Percentiles rank a stretch among this genome's conserved stretches.
These are phyloP conservation scores for Isurus oxyrinchus DNA, from an alignment of 2,113 vertebrate species.

Conservation along the genomic window DNA sequence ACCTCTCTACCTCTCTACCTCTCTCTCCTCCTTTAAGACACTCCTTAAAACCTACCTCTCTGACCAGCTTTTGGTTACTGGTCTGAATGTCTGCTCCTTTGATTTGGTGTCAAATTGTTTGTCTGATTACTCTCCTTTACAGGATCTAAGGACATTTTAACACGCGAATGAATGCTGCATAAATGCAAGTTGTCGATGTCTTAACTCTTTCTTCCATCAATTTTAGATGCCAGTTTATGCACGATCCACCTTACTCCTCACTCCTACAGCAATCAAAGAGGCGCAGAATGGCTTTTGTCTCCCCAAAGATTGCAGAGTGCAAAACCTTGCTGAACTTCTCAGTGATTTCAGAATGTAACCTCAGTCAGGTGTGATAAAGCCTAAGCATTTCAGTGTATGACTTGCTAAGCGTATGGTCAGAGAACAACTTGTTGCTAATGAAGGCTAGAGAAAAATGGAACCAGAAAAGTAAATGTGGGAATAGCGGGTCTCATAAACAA, in stretches of 20 bases:
- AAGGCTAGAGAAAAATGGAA: background rate
- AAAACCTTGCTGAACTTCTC: background rate
- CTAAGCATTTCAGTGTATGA: background rate
- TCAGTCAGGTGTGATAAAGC: background rate
- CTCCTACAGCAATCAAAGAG: background rate
- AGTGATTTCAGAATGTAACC: background rate
- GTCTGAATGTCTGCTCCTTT: background rate
- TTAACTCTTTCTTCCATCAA: background rate
- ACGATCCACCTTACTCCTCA: background rate
- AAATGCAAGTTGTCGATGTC: background rate
- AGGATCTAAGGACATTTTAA: background rate
- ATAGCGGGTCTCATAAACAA: background rate
- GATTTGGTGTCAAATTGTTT: background rate
- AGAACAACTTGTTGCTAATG: background rate
- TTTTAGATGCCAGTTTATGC: background rate
- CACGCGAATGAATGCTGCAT: background rate
- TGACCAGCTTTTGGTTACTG: background rate
- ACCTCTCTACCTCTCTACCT: background rate
- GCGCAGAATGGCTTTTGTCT: background rate
- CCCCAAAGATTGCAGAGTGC: background rate
- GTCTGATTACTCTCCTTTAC: background rate
- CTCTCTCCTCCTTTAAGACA: background rate
- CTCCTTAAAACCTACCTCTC: background rate
- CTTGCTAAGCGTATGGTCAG: background rate
- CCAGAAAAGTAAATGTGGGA: background rate